Base-by-base conservation (phyloP, 2,797 vertebrate species). In the Intellagama lesueurii region DNA sequence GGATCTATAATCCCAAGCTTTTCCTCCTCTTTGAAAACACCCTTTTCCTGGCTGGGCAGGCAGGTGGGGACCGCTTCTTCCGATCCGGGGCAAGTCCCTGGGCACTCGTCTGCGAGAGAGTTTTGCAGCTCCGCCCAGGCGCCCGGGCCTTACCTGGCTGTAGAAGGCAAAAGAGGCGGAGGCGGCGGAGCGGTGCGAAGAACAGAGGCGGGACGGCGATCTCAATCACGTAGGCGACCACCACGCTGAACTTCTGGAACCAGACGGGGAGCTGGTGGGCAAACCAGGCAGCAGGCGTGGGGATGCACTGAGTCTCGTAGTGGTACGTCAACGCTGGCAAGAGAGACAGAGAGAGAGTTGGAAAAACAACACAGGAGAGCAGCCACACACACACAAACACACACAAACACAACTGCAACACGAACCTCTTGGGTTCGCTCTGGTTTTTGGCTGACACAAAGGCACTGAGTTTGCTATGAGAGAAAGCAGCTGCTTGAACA, bases 251-350 rank as follows among this genome's bases (percentile, higher is more conserved):
- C 91, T 98, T 99, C 93, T 99, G 99, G 88, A 98, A 94, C 98
- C 99, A 99, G 69, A 98, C 94, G 0, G 99, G 99, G 83, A 99
- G 93, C 96, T 99, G 98, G 92, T 99, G 99, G 84, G 98, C 98
- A 0, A 97, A 97, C 99, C 99, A 99, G 78, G 99, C 98, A 1
- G 95, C 95, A 0, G 98, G 96, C 0, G 98, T 98, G 69, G 99
- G 99, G 85, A 99, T 97, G 90, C 98, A 99, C 96, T 99, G 99
- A 0, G 98, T 98, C 97, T 99, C 98, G 0, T 98, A 99, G 95
- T 99, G 99, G 94, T 98, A 98, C 0, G 97, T 98, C 90, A 98
- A 93, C 0, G 98, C 98, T 98, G 95, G 4, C 11, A 82, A 69
- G 6, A 12, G 24, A 0, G 3, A 8, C 69, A 0, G 14, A 22